These are phyloP conservation scores for Coturnix japonica DNA, from an alignment of 2,113 vertebrate species.

Conservation along the genomic window DNA sequence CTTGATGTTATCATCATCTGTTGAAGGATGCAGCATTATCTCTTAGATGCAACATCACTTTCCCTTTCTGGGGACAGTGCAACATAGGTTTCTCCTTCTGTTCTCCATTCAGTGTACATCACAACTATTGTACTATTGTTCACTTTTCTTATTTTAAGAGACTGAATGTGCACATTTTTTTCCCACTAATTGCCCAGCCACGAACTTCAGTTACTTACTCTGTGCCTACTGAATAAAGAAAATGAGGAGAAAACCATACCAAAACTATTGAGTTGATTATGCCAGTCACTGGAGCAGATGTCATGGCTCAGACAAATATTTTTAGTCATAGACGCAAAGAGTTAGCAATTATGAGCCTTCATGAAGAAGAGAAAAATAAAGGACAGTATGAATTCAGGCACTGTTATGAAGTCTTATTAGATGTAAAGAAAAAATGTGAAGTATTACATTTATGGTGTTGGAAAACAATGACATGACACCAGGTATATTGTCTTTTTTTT, in stretches of 20 bases:
- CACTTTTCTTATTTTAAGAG: not conserved
- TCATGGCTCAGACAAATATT: not conserved
- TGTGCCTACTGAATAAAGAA: not conserved
- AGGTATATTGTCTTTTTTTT: not conserved
- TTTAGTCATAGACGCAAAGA: not conserved
- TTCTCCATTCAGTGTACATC: not conserved
- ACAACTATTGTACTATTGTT: not conserved
- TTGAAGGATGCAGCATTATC: not conserved
- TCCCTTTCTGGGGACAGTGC: not conserved
- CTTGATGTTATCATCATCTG: fast-evolving
- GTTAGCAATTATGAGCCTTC: not conserved
- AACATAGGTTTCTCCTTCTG: not conserved
- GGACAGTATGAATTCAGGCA: not conserved
- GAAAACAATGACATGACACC: not conserved
- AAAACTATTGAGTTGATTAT: not conserved
- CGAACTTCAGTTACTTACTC: not conserved
- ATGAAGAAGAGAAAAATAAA: not conserved
- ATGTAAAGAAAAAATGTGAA: not conserved
- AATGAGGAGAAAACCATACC: not conserved
- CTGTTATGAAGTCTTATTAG: not conserved
- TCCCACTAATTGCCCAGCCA: fast-evolving
- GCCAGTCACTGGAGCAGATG: not conserved
- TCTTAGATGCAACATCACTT: fast-evolving
- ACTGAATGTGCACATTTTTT: not conserved
- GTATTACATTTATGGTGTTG: not conserved